A percentile compares a stretch with the other conserved stretches of the same genome.
phyloP scores from a whole-genome alignment of 2,113 vertebrate genomes.

The Callocephalon fimbriatum region DNA sequence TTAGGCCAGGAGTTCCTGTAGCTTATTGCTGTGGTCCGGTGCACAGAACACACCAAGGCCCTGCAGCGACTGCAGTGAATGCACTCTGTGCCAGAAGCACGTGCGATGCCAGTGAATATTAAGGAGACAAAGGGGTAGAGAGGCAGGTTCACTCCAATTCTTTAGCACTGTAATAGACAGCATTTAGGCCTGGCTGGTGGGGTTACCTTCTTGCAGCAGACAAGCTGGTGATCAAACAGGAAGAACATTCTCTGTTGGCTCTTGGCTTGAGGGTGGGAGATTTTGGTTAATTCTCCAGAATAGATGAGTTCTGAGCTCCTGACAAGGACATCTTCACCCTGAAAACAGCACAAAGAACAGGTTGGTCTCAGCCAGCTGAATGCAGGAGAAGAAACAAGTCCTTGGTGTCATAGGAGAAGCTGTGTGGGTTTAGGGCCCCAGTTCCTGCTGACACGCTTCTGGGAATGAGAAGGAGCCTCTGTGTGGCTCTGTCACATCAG shows the following conservation, averaged over 20 bases:
- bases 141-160: background rate
- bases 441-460: background rate
- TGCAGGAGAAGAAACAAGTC: background rate
- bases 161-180: background rate
- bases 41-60: background rate
- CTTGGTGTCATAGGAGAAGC: accelerated
- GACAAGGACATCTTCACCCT: constrained; percentile 94
- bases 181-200: background rate
- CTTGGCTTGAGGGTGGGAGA: constrained; percentile 91
- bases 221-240: constrained; percentile 95
- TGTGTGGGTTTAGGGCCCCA: background rate
- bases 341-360: constrained; percentile 34
- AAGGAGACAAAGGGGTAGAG: background rate
- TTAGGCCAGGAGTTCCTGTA: background rate
- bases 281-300: constrained; percentile 90
- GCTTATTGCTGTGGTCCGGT: background rate
- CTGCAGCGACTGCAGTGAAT: background rate
- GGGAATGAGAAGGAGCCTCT: background rate
- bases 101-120: background rate
- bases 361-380: background rate
- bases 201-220: constrained; percentile 96
- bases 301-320: constrained; percentile 95
- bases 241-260: constrained; percentile 96
- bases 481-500: background rate
- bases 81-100: background rate